A percentile compares a stretch with the other conserved stretches of the same genome.
Evolutionary conservation across 2,113 vertebrate genomes (phyloP).

Genomic region (Capreolus pygargus): DNA sequence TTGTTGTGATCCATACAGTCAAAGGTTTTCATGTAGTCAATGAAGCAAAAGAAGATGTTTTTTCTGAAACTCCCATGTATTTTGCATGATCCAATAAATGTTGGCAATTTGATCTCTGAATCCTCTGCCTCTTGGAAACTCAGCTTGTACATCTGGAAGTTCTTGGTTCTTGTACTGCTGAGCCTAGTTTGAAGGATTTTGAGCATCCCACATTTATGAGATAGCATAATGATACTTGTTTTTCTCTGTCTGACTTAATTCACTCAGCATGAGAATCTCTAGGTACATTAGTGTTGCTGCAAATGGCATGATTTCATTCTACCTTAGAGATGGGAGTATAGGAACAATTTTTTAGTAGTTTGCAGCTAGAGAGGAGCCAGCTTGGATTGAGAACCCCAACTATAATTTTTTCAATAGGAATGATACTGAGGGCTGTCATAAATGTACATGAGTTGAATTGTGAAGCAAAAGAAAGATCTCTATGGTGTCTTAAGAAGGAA

Average conservation of each 20-base stretch:
- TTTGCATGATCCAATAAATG: not conserved
- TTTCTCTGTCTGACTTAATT: not conserved
- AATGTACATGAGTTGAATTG: not conserved
- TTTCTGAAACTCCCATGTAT: not conserved
- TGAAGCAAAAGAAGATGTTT: not conserved
- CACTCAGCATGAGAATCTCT: not conserved
- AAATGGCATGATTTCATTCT: not conserved
- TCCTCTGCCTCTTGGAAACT: not conserved
- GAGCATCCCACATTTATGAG: not conserved
- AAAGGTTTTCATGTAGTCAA: not conserved
- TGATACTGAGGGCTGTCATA: not conserved
- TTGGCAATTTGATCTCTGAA: not conserved
- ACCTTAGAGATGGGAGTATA: not conserved
- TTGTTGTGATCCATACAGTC: not conserved
- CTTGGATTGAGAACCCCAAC: not conserved
- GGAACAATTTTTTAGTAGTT: not conserved
- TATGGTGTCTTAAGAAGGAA: not conserved
- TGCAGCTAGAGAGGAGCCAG: not conserved
- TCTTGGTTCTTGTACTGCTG: not conserved
- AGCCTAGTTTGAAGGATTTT: not conserved
- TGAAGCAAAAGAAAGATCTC: not conserved
- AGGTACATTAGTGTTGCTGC: not conserved
- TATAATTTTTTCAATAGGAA: not conserved
- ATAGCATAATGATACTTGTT: not conserved
- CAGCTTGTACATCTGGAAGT: not conserved